Conservation (phyloP, 2,888 invertebrate species). For the Ceraclea dissimilis region DNA sequence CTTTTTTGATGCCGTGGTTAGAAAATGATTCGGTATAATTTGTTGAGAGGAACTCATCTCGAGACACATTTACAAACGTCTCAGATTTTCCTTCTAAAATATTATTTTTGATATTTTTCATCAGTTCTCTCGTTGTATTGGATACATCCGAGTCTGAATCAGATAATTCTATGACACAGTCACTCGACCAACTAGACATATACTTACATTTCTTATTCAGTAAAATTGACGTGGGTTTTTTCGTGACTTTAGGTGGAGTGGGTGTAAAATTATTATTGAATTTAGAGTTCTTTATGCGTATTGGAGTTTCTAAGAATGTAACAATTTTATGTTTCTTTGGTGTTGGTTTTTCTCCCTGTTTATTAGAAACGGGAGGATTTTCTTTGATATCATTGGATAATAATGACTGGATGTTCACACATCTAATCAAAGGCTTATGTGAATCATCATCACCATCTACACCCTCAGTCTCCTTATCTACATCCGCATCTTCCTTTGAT, state of each 20-base stretch:
- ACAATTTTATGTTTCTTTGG: slow-evolving; percentile 9
- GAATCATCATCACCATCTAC: background rate
- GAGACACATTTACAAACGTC: background rate
- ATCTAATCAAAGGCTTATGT: slow-evolving; percentile 5
- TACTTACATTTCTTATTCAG: slow-evolving; percentile 1
- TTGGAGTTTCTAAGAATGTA: slow-evolving; percentile 11
- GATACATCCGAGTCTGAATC: slow-evolving; percentile 13
- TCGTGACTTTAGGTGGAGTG: background rate
- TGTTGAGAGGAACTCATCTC: background rate
- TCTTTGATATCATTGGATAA: slow-evolving; percentile 1
- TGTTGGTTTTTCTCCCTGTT: background rate
- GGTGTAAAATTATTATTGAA: background rate
- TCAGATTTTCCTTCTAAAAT: slow-evolving; percentile 7
- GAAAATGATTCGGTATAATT: background rate
- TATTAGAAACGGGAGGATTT: background rate
- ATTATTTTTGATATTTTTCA: slow-evolving; percentile 9
- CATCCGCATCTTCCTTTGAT: background rate
- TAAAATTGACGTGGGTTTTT: slow-evolving; percentile 10
- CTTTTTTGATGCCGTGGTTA: slow-evolving; percentile 7
- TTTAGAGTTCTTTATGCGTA: slow-evolving; percentile 3
- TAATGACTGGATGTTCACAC: slow-evolving; percentile 14
- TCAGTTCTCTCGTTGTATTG: background rate
- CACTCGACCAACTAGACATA: background rate
- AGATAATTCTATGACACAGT: background rate
- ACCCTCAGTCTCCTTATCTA: background rate